Percentiles rank a stretch among this genome's conserved stretches.
Conservation (phyloP, 2,888 invertebrate species). For the Dynastes tityus region DNA sequence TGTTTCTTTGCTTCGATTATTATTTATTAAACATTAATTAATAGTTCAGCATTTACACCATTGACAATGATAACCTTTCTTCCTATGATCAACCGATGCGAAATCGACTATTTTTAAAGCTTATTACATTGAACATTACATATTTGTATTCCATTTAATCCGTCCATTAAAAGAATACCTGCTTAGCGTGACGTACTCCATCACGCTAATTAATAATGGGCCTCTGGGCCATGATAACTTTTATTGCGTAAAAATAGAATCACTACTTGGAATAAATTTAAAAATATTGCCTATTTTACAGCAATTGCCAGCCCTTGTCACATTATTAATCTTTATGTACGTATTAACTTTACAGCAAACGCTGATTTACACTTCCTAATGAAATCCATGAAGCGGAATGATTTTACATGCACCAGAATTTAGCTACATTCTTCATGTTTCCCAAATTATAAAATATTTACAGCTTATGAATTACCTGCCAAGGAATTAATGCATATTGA, state of each 20-base stretch:
- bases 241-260: too few relatives aligned
- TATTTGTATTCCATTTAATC: conserved; percentile 17
- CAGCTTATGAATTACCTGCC: too few relatives aligned
- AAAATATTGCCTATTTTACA: neutral
- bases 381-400: neutral
- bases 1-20: neutral
- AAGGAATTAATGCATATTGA: too few relatives aligned
- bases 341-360: neutral
- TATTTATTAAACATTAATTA: conserved; percentile 13
- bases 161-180: neutral
- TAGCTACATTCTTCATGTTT: too few relatives aligned
- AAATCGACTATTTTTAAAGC: neutral
- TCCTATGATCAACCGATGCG: neutral
- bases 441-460: too few relatives aligned
- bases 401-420: neutral
- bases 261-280: too few relatives aligned
- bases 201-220: too few relatives aligned
- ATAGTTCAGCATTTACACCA: neutral
- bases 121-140: neutral
- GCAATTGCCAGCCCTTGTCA: neutral
- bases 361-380: neutral
- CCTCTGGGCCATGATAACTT: too few relatives aligned
- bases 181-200: neutral
- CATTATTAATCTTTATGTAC: neutral
- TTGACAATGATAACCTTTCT: neutral